Base-by-base conservation (phyloP, 2,113 vertebrate genomes). In the Merops nubicus region DNA sequence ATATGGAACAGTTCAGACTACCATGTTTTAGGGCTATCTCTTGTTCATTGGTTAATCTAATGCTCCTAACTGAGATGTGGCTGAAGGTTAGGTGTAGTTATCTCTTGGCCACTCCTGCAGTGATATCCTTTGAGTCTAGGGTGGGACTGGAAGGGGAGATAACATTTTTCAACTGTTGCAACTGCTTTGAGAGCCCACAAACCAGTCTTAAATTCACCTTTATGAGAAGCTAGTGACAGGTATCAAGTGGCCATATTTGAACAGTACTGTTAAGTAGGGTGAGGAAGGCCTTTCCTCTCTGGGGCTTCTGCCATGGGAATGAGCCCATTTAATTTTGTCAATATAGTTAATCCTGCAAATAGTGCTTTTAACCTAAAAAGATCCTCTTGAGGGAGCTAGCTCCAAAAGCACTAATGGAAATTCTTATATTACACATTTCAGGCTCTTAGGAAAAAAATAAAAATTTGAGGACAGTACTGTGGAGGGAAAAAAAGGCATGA, bases 181-280 rank as follows among this genome's bases (percentile, higher is more conserved):
- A 15, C 8, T 65, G 6, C 51, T 51, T 73, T 80, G 3, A 7
- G 16, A 28, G 48, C 2, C 7, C 14, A 33, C 12, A 21, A 42
- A 62, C 45, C 29, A 33, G 15, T 72, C 22, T 53, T 36, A 11
- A 69, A 33, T 65, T 74, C 22, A 33, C 2, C 2, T 62, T 76
- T 25, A 19, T 1, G 11, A 18, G 31, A 57, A 65, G 20, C 15
- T 13, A 3, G 43, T 7, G 54, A 16, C 4, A 64, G n/a, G 34
- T 63, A 51, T 50, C 29, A 65, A 74, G 12, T 54, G 23, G 6
- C 79, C 0, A 0, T 23, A 42, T 17, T 47, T 0, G 4, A 77
- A n/a, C 22, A 60, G 9, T 60, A 11, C 9, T 23, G 8, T n/a
- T 76, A 11, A 28, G 57, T 10, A 29, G 18, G 10, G 22, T 57